phyloP scores from a whole-genome alignment of 30 jellyfish, hydroid and myxozoan genomes.

The Turritopsis dohrnii region DNA sequence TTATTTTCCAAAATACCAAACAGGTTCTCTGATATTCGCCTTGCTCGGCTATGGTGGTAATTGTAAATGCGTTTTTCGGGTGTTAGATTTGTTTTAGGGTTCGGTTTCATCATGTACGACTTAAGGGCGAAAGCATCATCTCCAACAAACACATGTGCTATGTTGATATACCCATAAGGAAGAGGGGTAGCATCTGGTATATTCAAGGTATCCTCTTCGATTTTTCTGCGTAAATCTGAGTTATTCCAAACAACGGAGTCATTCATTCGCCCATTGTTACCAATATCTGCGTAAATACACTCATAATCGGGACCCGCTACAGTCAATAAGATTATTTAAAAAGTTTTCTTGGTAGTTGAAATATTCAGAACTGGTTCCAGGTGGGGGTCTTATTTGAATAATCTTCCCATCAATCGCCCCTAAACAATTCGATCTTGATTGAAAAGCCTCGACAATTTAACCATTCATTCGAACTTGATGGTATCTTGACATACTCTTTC shows the following conservation, averaged over 20 bases:
- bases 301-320: conserved; percentile 17
- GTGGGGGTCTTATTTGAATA: conserved; percentile 10
- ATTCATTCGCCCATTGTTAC: conserved; percentile 1
- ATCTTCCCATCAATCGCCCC: neutral
- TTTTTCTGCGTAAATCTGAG: too few relatives aligned
- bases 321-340: neutral
- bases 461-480: conserved; percentile 2
- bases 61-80: conserved; percentile 39
- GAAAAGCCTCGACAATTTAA: conserved; percentile 6
- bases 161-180: conserved; percentile 5
- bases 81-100: conserved; percentile 41
- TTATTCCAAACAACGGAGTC: neutral
- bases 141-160: conserved; percentile 38
- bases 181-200: too few relatives aligned
- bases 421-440: conserved; percentile 3
- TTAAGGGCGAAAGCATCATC: conserved; percentile 63
- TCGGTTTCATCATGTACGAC: conserved; percentile 51
- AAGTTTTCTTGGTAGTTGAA: neutral
- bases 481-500: conserved; percentile 11
- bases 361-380: conserved; percentile 5
- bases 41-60: conserved; percentile 51
- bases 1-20: conserved; percentile 46
- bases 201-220: too few relatives aligned
- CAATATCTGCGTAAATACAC: too few relatives aligned
- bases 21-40: conserved; percentile 49